These are phyloP conservation scores for Ptiloglossa arizonensis DNA, from an alignment of 1,140 invertebrate genomes.

Conservation along the genomic window DNA sequence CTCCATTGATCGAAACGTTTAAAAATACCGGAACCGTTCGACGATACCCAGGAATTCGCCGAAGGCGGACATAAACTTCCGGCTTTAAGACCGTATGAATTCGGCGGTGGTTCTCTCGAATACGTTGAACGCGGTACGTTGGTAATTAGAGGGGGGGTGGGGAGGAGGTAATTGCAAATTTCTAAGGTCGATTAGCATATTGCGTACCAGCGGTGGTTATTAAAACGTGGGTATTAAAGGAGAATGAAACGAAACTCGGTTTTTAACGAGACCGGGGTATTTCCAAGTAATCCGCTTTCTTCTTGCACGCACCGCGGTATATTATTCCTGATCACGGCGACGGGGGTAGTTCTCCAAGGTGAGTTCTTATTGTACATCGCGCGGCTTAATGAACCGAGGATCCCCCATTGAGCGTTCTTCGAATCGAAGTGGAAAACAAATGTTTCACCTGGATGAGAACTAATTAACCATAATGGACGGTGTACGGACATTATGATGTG, in stretches of 20 bases:
- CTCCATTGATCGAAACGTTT: not conserved
- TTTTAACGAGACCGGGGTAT: slow-evolving; percentile 33
- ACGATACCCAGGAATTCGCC: not conserved
- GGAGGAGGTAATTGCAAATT: slow-evolving; percentile 27
- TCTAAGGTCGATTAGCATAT: slow-evolving; percentile 46
- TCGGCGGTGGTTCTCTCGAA: not conserved
- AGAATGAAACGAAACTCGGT: slow-evolving; percentile 29
- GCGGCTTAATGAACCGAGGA: slow-evolving; percentile 21
- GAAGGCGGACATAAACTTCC: not conserved
- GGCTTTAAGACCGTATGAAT: slow-evolving; percentile 7
- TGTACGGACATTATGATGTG: slow-evolving; percentile 13
- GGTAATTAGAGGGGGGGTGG: slow-evolving; percentile 20
- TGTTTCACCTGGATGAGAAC: not conserved
- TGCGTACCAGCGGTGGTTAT: slow-evolving; percentile 20
- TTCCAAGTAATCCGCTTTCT: slow-evolving; percentile 22
- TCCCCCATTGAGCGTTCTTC: slow-evolving; percentile 20
- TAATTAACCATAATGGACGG: slow-evolving; percentile 34
- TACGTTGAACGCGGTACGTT: not conserved
- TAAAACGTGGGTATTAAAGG: slow-evolving; percentile 43
- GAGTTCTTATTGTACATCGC: slow-evolving; percentile 8
- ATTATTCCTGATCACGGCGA: not conserved
- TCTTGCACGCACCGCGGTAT: not conserved
- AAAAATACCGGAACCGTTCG: not conserved
- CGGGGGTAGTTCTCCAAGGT: slow-evolving; percentile 13
- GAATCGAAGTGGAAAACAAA: slow-evolving; percentile 15